Evolutionary conservation across 2,113 vertebrate species (phyloP), one percentile per base, ranked within the genome.

Genomic region (Limnothrissa miodon): DNA sequence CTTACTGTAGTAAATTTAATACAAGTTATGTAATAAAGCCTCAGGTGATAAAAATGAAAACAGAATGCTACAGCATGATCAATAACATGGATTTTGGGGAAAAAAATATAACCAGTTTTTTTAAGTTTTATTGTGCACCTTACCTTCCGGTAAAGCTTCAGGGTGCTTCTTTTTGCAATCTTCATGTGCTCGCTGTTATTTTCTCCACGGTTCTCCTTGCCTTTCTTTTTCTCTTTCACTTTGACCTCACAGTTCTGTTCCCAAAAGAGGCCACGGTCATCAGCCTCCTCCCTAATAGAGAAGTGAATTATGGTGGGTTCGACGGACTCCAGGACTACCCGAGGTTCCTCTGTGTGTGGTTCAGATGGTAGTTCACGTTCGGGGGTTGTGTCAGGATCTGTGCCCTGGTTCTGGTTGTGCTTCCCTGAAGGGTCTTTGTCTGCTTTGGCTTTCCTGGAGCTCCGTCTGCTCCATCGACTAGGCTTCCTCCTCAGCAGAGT

Each of bases 111-210:
- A 53, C 48, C 17, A 66, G 25, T 15, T n/a, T n/a, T n/a, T n/a
- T n/a, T n/a, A n/a, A 36, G 10, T 36, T 36, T 15, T 17, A 36
- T 39, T 42, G 23, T 83, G 29, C 48, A 39, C 81, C 93, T 92
- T 82, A 95, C 95, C 95, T 93, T 95, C 53, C 90, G 90, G 83
- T 94, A 95, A 80, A 82, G 91, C 86, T 89, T 93, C 53, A 90
- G 29, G 0, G 90, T 86, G 51, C 78, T 93, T 87, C 91, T 94
- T 90, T 95, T 95, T 80, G 92, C 82, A 56, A 88, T 66, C 80
- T 93, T 94, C 88, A 91, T 90, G 23, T 91, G 90, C 3, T 92
- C 89, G 21, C 36, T 25, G 1, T 82, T 44, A 80, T 90, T 84
- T 78, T 91, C 89, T 82, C 87, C 91, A 39, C 74, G 90, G 78